These are phyloP conservation scores for Brachylomia viminalis DNA, from an alignment of 2,888 invertebrate species.

Conservation along the genomic window DNA sequence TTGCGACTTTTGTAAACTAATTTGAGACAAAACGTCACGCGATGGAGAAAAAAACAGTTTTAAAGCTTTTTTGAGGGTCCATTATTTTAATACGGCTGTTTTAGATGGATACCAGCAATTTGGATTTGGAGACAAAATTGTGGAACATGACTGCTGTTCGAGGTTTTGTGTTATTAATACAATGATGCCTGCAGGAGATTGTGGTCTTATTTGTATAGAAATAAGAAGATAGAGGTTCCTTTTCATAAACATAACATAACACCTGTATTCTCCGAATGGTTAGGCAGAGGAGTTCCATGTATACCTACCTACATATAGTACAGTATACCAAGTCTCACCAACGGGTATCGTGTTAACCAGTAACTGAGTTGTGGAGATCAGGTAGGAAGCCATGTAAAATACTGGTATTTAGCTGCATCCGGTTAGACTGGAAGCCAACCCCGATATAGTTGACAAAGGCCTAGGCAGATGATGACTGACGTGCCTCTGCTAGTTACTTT, in stretches of 20 bases:
- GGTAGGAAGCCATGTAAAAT: too few relatives aligned
- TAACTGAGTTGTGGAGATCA: too few relatives aligned
- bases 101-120: conserved; percentile 48
- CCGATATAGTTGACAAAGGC: too few relatives aligned
- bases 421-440: too few relatives aligned
- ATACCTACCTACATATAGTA: too few relatives aligned
- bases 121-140: conserved; percentile 59
- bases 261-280: too few relatives aligned
- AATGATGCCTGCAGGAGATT: conserved; percentile 5
- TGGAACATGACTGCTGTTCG: conserved; percentile 9
- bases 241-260: not conserved
- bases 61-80: conserved; percentile 58
- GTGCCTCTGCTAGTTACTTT: too few relatives aligned
- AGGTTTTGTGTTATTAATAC: conserved; percentile 4
- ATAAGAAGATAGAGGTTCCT: not conserved
- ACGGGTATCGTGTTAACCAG: too few relatives aligned
- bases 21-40: conserved; percentile 83
- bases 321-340: too few relatives aligned
- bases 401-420: too few relatives aligned
- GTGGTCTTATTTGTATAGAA: not conserved
- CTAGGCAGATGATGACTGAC: too few relatives aligned
- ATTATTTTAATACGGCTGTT: conserved; percentile 67
- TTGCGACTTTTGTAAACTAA: conserved; percentile 83
- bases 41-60: conserved; percentile 69
- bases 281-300: too few relatives aligned